Conservation (phyloP, 2,797 vertebrate species). For the Syncerus caffer region DNA sequence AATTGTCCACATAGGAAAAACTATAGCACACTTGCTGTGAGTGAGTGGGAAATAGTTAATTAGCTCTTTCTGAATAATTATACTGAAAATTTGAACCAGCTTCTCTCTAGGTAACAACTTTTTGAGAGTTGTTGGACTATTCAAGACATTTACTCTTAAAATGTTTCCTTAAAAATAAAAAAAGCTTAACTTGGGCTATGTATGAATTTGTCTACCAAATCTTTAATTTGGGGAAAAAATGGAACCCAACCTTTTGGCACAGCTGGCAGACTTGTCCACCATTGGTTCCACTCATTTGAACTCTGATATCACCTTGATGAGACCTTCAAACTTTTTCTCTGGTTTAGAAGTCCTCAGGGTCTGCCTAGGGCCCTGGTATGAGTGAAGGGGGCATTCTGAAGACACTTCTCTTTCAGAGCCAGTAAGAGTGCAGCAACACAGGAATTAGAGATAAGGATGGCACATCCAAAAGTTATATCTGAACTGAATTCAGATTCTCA, state of each 20-base stretch:
- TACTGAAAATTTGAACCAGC: not conserved
- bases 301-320: not conserved
- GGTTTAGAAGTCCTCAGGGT: not conserved
- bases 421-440: not conserved
- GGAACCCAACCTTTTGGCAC: not conserved
- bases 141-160: not conserved
- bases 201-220: not conserved
- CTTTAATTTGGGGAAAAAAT: conserved; percentile 8
- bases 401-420: not conserved
- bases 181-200: not conserved
- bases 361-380: not conserved
- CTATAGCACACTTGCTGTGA: not conserved
- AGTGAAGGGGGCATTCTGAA: not conserved
- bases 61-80: not conserved
- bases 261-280: not conserved
- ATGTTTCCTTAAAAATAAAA: conserved; percentile 12
- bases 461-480: not conserved
- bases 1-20: not conserved
- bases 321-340: not conserved
- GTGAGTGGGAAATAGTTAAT: not conserved
- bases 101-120: not conserved
- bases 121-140: not conserved
- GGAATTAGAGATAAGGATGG: not conserved
- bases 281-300: not conserved
- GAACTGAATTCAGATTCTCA: not conserved